These are phyloP conservation scores for Crocodylus rhombifer DNA, from an alignment of 2,797 vertebrate species.

Conservation along the genomic window DNA sequence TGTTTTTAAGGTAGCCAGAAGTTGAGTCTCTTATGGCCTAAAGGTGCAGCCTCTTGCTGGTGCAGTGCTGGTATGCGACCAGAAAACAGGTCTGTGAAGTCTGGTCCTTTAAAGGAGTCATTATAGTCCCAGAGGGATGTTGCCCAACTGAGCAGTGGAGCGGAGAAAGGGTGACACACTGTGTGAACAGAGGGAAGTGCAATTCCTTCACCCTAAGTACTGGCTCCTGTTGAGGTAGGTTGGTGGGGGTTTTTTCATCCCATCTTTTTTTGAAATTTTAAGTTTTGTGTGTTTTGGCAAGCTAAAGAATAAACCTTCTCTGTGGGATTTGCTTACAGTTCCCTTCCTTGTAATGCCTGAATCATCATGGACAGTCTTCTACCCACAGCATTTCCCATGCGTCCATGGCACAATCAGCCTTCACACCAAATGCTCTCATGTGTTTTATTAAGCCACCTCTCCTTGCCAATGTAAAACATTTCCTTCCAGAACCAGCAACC, in stretches of 20 bases:
- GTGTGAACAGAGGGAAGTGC: constrained; percentile 73
- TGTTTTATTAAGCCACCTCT: background rate
- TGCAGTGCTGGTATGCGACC: accelerated
- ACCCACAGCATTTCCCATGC: accelerated
- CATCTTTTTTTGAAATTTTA: background rate
- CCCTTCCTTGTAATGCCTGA: background rate
- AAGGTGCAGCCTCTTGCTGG: background rate
- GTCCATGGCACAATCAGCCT: background rate
- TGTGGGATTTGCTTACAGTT: background rate
- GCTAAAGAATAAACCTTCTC: background rate
- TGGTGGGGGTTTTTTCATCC: background rate
- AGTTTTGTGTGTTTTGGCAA: background rate
- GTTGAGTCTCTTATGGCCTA: background rate
- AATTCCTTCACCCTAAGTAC: constrained; percentile 16
- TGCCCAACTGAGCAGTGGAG: accelerated
- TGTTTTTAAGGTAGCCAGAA: background rate
- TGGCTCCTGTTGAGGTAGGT: background rate
- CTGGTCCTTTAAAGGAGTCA: background rate
- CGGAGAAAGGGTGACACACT: constrained; percentile 75
- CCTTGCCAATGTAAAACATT: background rate
- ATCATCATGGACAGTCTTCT: background rate
- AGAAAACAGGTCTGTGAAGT: background rate
- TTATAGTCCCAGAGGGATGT: background rate
- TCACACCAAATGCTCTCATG: accelerated
- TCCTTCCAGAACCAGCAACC: background rate